Base-by-base conservation (phyloP, 2,888 invertebrate species). In the Melinopterus prodromus region DNA sequence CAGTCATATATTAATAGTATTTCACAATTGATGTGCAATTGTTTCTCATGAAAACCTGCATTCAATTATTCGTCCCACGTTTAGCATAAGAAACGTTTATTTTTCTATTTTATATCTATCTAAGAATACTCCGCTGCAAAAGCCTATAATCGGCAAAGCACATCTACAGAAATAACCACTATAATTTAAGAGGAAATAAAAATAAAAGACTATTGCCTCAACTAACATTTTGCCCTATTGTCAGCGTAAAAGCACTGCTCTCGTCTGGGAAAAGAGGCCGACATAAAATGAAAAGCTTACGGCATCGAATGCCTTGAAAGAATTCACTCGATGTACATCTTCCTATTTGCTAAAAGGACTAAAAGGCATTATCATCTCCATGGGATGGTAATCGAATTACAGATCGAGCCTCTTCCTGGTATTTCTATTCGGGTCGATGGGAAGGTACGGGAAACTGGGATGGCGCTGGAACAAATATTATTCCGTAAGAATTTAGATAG, bases 291-390 rank as follows among this genome's bases (percentile, higher is more conserved):
- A 53, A 12, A 53, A 53, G 53, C 53, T 53, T 53, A 53, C 53
- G 53, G 53, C 53, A 12, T 53, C 53, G 53, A 53, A 53, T 53
- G 53, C 53, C 53, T 53, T 53, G 53, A 53, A 53, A 53, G 53
- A 53, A 53, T 53, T 53, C 53, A 53, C 9, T 12, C 9, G 53
- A 53, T 53, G 26, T 26, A 26, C 26, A 26, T 26, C 26, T 12
- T 53, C 53, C 53, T 53, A 53, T 53, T 53, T 53, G 53, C 53
- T 53, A 53, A 53, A 53, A 53, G 53, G 53, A 53, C 53, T 53
- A 53, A 53, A 53, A 53, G 53, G 12, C 53, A 53, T 53, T 53
- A 53, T 53, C 53, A 53, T 53, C 53, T 53, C 12, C 53, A 53
- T 53, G 53, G 53, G 53, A 53, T 53, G 53, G 12, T 53, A 53